These are phyloP conservation scores for Psix sp. DNA, from an alignment of 1,140 invertebrate species.

Conservation along the genomic window DNA sequence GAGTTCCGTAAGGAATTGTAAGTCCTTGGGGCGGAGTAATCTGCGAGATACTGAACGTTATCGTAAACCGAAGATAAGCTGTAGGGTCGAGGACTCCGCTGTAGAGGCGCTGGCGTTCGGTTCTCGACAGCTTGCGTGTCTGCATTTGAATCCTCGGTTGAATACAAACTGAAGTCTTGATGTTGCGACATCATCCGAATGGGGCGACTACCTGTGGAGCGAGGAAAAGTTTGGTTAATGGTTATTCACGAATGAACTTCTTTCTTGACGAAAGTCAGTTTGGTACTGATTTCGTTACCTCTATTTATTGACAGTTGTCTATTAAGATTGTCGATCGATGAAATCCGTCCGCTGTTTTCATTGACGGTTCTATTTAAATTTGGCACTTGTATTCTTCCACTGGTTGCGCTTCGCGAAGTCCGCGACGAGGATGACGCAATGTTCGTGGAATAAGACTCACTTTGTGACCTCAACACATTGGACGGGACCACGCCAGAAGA, in stretches of 20 bases:
- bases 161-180: conserved; percentile 41
- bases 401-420: conserved; percentile 8
- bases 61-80: conserved; percentile 31
- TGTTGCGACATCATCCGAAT: conserved; percentile 17
- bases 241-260: no score
- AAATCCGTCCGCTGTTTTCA: conserved; percentile 20
- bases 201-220: conserved; percentile 24
- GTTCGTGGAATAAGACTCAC: conserved; percentile 22
- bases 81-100: conserved; percentile 17
- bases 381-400: conserved; percentile 23
- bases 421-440: conserved; percentile 11
- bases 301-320: conserved; percentile 21
- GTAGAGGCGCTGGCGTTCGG: conserved; percentile 16
- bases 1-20: background rate
- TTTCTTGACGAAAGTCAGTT: background rate
- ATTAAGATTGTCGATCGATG: conserved; percentile 9
- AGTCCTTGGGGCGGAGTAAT: conserved; percentile 29
- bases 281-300: conserved; percentile 13
- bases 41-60: conserved; percentile 15
- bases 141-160: conserved; percentile 19
- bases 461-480: conserved; percentile 10
- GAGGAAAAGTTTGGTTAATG: background rate
- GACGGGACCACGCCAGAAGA: conserved; percentile 14
- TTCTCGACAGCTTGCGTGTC: conserved; percentile 4
- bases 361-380: conserved; percentile 23